These are phyloP conservation scores for Eonycteris spelaea DNA, from an alignment of 2,113 vertebrate species.

Conservation along the genomic window DNA sequence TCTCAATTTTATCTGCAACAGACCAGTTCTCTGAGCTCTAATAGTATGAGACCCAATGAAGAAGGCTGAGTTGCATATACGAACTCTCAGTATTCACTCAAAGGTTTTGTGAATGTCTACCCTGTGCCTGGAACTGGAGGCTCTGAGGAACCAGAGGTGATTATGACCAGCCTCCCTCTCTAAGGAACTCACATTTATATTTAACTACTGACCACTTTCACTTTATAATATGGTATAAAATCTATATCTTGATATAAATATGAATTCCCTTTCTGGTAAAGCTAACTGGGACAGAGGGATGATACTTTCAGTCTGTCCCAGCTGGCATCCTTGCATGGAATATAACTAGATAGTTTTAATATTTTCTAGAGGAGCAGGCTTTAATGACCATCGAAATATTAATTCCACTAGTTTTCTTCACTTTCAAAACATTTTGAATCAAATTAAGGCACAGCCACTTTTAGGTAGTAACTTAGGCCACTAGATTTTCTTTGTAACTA, in stretches of 20 bases:
- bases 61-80: not conserved
- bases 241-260: not conserved
- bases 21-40: not conserved
- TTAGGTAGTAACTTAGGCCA: not conserved
- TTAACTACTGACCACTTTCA: not conserved
- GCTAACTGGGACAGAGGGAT: not conserved
- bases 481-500: not conserved
- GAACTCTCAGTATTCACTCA: not conserved
- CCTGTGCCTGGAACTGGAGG: too few species aligned
- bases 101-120: not conserved
- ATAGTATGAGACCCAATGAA: not conserved
- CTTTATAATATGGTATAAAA: not conserved
- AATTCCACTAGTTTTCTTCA: not conserved
- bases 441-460: not conserved
- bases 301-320: not conserved
- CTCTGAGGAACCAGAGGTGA: not conserved
- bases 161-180: not conserved
- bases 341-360: not conserved
- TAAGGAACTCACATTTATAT: not conserved
- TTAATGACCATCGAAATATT: not conserved
- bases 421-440: slow-evolving; percentile 9
- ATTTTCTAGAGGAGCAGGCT: not conserved
- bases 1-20: not conserved
- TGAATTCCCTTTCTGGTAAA: not conserved
- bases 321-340: not conserved